Conservation (phyloP, 64 coral and sea anemone species). For the Trachythela sp. region DNA sequence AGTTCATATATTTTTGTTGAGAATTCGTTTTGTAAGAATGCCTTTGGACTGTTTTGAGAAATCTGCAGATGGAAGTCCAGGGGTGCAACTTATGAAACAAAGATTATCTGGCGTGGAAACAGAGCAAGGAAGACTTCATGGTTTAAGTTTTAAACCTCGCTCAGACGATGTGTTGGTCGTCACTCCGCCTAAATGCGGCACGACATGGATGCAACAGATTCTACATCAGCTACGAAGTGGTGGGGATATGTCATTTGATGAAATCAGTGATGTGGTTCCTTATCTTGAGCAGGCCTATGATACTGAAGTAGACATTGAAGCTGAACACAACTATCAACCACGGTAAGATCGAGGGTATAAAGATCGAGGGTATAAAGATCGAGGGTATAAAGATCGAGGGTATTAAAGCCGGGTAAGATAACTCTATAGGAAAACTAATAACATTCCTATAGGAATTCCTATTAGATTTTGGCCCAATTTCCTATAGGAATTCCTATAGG, state of each 20-base stretch:
- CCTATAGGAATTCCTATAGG: too few species aligned
- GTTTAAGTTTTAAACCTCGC: not conserved
- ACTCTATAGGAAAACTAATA: too few species aligned
- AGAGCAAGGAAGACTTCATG: not conserved
- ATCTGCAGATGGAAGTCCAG: not conserved
- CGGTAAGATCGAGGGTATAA: too few species aligned
- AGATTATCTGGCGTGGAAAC: not conserved
- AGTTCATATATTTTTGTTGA: too few species aligned
- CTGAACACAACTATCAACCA: not conserved
- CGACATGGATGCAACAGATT: constrained; percentile 3
- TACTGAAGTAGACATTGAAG: not conserved
- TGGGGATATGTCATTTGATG: not conserved
- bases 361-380: too few species aligned
- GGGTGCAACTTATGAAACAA: not conserved
- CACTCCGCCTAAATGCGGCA: not conserved
- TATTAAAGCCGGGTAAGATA: not conserved
- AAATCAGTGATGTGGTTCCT: not conserved
- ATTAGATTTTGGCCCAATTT: too few species aligned
- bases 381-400: too few species aligned
- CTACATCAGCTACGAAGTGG: not conserved
- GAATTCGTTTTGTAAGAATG: too few species aligned
- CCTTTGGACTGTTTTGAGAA: constrained; percentile 1
- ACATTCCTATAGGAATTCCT: too few species aligned
- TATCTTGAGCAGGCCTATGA: not conserved
- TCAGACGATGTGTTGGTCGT: not conserved